Evolutionary conservation across 1,140 invertebrate genomes (phyloP).

Genomic region (Lethrus apterus): DNA sequence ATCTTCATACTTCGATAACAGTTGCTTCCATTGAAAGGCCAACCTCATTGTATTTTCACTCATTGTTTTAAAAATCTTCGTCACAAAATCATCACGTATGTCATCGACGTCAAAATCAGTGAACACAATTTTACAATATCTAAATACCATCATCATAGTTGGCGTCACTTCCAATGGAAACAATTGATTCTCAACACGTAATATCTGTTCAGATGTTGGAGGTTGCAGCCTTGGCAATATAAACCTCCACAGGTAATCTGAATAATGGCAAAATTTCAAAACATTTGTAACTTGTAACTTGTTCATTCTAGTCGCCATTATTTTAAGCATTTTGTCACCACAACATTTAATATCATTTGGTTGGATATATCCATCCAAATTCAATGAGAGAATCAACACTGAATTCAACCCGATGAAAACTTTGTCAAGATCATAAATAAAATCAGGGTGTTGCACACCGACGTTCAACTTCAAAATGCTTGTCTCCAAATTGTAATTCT

Average conservation of each 20-base stretch:
- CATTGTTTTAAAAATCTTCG: constrained; percentile 53
- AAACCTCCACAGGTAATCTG: constrained; percentile 33
- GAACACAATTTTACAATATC: constrained; percentile 34
- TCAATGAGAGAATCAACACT: constrained; percentile 1
- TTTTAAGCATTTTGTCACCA: constrained; percentile 43
- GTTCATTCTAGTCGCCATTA: constrained; percentile 44
- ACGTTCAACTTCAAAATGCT: constrained; percentile 17
- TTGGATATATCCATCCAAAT: constrained; percentile 1
- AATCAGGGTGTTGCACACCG: constrained; percentile 21
- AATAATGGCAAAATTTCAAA: constrained; percentile 38
- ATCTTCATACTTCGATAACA: constrained; percentile 46
- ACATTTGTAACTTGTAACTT: constrained; percentile 29
- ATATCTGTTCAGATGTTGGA: constrained; percentile 3
- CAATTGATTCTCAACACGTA: constrained; percentile 47
- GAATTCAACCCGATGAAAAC: constrained; percentile 2
- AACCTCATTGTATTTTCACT: constrained; percentile 55
- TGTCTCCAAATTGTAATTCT: constrained; percentile 24
- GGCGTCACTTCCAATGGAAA: constrained; percentile 55
- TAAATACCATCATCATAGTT: constrained; percentile 44
- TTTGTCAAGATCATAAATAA: constrained; percentile 22
- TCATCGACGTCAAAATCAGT: constrained; percentile 38
- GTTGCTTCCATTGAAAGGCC: constrained; percentile 40
- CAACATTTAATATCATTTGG: not conserved
- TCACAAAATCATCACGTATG: constrained; percentile 53
- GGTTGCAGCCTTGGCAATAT: constrained; percentile 26